Conservation (phyloP, 2,888 invertebrate species). For the Ophion slaviceki region DNA sequence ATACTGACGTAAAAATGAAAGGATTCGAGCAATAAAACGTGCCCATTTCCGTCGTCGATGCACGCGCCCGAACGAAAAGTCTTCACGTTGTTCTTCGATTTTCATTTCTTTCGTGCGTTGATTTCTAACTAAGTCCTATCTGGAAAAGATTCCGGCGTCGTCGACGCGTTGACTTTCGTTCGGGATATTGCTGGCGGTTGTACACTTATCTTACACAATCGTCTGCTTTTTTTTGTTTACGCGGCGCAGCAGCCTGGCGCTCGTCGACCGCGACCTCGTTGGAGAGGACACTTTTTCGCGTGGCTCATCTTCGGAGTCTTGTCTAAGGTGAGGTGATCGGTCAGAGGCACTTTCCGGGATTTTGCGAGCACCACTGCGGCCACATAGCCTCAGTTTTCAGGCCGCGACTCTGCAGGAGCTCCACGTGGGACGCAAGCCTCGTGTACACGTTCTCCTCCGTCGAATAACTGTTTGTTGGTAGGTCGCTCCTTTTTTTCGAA, state of each 20-base stretch:
- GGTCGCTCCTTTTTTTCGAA: constrained; percentile 84
- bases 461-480: constrained; percentile 82
- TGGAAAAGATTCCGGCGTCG: constrained; percentile 27
- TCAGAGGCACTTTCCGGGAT: constrained; percentile 89
- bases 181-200: constrained; percentile 46
- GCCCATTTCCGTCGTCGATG: constrained; percentile 12
- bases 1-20: not conserved
- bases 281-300: too few species aligned
- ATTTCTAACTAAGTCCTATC: constrained; percentile 53
- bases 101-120: constrained; percentile 12
- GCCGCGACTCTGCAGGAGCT: constrained; percentile 87
- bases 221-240: not conserved
- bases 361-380: constrained; percentile 91
- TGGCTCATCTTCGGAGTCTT: constrained; percentile 1
- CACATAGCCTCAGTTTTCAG: constrained; percentile 89
- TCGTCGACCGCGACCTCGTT: not conserved
- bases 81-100: not conserved
- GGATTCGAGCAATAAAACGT: not conserved
- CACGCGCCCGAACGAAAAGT: constrained; percentile 16
- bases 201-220: constrained; percentile 11
- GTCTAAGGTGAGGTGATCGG: constrained; percentile 73
- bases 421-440: constrained; percentile 88
- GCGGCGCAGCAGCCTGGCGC: not conserved
- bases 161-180: not conserved
- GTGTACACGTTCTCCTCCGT: constrained; percentile 88